phyloP scores from a whole-genome alignment of 2,113 vertebrate species.

The Colius striatus region DNA sequence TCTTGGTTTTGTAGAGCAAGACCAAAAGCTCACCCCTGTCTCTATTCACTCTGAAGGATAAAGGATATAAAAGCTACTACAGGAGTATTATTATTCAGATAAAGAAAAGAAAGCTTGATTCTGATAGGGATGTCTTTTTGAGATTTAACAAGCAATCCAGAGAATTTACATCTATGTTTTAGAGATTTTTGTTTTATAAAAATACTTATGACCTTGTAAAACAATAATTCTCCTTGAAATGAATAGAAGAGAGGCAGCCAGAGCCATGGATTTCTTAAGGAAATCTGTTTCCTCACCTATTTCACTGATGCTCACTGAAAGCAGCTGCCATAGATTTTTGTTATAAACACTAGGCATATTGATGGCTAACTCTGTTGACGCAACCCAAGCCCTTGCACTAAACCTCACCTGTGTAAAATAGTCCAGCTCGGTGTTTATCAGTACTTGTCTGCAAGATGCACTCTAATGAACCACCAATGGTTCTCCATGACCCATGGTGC shows the following conservation, averaged over 20 bases:
- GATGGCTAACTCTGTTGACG: not conserved
- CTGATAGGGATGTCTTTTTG: not conserved
- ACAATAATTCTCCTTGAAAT: not conserved
- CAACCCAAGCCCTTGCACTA: not conserved
- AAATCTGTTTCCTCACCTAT: conserved; percentile 9
- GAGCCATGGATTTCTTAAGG: not conserved
- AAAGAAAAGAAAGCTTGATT: not conserved
- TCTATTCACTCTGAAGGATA: not conserved
- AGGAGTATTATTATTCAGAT: not conserved
- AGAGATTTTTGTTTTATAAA: not conserved
- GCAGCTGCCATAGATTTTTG: not conserved
- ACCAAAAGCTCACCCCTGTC: not conserved
- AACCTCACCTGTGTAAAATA: not conserved
- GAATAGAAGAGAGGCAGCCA: not conserved
- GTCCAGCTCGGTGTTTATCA: not conserved
- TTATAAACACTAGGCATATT: not conserved
- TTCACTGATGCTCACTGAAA: not conserved
- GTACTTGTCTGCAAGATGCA: not conserved
- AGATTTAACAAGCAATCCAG: not conserved
- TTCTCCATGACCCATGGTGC: not conserved
- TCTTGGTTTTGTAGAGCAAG: not conserved
- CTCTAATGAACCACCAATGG: not conserved
- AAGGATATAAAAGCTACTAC: not conserved
- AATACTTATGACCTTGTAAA: not conserved
- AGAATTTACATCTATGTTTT: not conserved